phyloP scores from a whole-genome alignment of 2,113 vertebrate species.

The Opisthocomus hoazin region DNA sequence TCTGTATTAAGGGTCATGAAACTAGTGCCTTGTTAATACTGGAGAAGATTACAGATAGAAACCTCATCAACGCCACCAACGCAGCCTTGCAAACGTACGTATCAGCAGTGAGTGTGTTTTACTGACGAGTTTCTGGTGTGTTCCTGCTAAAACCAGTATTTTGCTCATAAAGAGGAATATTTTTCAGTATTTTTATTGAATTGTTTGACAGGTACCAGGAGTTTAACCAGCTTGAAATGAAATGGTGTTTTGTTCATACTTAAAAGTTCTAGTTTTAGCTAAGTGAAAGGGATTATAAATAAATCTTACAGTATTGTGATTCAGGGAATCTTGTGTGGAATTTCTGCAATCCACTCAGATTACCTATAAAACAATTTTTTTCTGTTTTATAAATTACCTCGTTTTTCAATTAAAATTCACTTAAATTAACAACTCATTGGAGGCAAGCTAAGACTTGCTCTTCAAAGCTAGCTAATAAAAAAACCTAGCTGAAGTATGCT shows the following conservation, averaged over 20 bases:
- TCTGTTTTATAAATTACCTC: not conserved
- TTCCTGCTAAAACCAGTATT: not conserved
- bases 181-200: not conserved
- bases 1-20: constrained; percentile 91
- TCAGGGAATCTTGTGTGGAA: not conserved
- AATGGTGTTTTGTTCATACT: not conserved
- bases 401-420: not conserved
- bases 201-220: not conserved
- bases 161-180: not conserved
- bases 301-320: not conserved
- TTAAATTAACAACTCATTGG: not conserved
- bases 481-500: not conserved
- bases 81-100: constrained; percentile 97
- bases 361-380: not conserved
- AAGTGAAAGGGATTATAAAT: not conserved
- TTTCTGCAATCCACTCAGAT: not conserved
- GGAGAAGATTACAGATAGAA: constrained; percentile 96
- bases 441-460: not conserved
- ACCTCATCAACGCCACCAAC: constrained; percentile 98
- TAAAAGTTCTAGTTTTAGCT: not conserved
- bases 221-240: not conserved
- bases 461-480: not conserved
- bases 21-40: constrained; percentile 99
- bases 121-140: not conserved
- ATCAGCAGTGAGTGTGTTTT: not conserved